Base-by-base conservation (phyloP, 2,797 vertebrate genomes). In the Chromis chromis region DNA sequence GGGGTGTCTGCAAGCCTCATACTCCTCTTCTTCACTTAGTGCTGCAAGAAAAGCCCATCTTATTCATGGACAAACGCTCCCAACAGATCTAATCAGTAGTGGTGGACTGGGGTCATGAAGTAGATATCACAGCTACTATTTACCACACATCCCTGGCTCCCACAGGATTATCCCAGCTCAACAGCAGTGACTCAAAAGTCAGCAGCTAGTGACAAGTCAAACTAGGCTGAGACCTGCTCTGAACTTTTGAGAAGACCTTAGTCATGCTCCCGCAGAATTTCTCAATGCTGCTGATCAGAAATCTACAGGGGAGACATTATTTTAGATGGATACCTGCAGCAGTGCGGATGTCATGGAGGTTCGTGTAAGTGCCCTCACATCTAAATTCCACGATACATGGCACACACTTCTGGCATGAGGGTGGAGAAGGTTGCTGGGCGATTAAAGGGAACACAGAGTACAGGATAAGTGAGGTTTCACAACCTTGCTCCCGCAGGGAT, bases 61-160 rank as follows among this genome's bases (percentile, higher is more conserved):
- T 81, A 89, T 89, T 89, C 84, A 88, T 83, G 78, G 82, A 63
- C 78, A 84, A 86, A 89, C 12, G 65, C 79, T 89, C 86, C 85
- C 82, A 81, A 80, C 72, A 88, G 87, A 90, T 86, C 87, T 85
- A 86, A 86, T 90, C 83, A 91, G 55, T 65, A 42, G 33, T 78
- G 76, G 74, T 80, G 75, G 72, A 86, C 77, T 55, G 46, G 65
- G 80, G 84, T 91, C 76, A 79, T 39, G 39, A 55, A 76, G 66
- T 57, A 84, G 78, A 89, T 78, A 83, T 90, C 71, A 81, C 73
- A 78, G 71, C 55, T 66, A 75, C 76, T 83, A 79, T 89, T 87
- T 86, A 84, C 82, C 70, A 64, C 82, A 85, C 60, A 84, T 74
- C 61, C 17, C 56, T 58, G 60, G 56, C 17, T 82, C 81, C 75